These are phyloP conservation scores for Austrolebias charrua DNA, from an alignment of 2,797 vertebrate genomes.

Conservation along the genomic window DNA sequence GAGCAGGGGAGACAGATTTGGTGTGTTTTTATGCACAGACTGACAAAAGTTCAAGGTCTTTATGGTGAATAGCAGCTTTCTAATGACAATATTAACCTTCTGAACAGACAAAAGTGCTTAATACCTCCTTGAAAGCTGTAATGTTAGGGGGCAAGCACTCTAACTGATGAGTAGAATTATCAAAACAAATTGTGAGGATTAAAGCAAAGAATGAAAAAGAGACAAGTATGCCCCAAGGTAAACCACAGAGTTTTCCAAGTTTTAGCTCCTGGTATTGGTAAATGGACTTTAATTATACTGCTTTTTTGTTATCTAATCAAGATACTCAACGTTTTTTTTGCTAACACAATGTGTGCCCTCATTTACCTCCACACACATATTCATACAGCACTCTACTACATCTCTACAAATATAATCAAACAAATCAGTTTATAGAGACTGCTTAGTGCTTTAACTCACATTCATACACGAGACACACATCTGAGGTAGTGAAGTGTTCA, in stretches of 20 bases:
- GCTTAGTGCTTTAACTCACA: too few species aligned
- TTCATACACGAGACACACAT: too few species aligned
- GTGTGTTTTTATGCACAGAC: conserved; percentile 39
- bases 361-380: too few species aligned
- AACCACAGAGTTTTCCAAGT: conserved; percentile 2
- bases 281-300: too few species aligned
- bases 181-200: conserved; percentile 35
- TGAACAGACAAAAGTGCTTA: conserved; percentile 62
- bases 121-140: conserved; percentile 52
- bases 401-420: too few species aligned
- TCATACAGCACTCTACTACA: too few species aligned
- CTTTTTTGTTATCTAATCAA: too few species aligned
- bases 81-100: conserved; percentile 73
- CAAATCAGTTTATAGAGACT: too few species aligned
- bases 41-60: conserved; percentile 42
- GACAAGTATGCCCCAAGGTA: not conserved
- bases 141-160: conserved; percentile 59
- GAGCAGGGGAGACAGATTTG: conserved; percentile 39
- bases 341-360: too few species aligned
- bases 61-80: conserved; percentile 66
- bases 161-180: conserved; percentile 50
- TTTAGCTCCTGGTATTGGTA: too few species aligned
- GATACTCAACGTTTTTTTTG: too few species aligned
- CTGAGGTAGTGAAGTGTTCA: too few species aligned
- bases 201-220: conserved; percentile 13